These are phyloP conservation scores for Myripristis jacobus DNA, from an alignment of 2,797 vertebrate species.

Conservation along the genomic window DNA sequence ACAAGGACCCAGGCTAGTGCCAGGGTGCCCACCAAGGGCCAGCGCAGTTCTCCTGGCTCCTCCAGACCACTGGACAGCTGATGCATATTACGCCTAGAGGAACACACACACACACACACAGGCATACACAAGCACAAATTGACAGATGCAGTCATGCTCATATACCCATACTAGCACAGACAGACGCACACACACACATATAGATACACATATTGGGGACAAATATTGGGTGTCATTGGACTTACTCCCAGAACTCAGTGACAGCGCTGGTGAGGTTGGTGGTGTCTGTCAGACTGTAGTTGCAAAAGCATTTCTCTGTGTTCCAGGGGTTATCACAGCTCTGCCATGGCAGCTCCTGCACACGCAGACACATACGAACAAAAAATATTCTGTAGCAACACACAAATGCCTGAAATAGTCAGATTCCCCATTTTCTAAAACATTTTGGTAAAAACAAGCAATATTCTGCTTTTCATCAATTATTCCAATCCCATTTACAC, in stretches of 20 bases:
- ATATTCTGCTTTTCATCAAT: not conserved
- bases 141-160: conserved; percentile 1
- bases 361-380: conserved; percentile 1
- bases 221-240: conserved; percentile 33
- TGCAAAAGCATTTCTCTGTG: conserved; percentile 90
- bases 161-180: not conserved
- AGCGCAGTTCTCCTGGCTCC: conserved; percentile 88
- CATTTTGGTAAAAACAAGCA: not conserved
- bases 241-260: conserved; percentile 96
- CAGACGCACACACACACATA: conserved; percentile 6
- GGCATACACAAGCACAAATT: conserved; percentile 18
- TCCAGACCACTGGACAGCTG: conserved; percentile 88
- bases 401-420: not conserved
- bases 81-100: conserved; percentile 91
- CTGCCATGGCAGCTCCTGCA: conserved; percentile 91
- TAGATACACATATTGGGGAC: not conserved
- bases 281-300: conserved; percentile 91
- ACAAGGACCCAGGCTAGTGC: conserved; percentile 92
- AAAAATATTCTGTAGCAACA: not conserved
- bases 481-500: not conserved
- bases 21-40: conserved; percentile 91
- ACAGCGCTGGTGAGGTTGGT: conserved; percentile 92
- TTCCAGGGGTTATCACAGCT: conserved; percentile 92
- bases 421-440: not conserved
- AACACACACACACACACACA: conserved; percentile 3